Percentiles rank a stretch among this genome's conserved stretches.
Conservation (phyloP, 2,888 invertebrate genomes). For the Scrobipalpa costella region DNA sequence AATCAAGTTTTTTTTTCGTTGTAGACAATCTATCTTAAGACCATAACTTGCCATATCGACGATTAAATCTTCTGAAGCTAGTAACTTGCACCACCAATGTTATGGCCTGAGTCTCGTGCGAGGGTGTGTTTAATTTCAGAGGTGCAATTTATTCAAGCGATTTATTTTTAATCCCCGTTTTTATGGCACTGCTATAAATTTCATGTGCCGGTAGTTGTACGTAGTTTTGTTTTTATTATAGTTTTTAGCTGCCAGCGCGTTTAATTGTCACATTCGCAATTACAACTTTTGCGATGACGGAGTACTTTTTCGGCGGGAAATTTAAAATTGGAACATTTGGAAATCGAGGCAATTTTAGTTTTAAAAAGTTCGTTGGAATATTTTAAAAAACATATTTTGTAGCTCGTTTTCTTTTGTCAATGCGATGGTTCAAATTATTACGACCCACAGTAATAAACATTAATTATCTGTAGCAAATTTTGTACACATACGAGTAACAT, state of each 20-base stretch:
- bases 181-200: slow-evolving; percentile 79
- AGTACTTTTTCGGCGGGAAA: not conserved
- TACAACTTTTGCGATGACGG: slow-evolving; percentile 27
- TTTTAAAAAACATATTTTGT: not conserved
- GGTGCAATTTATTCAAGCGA: slow-evolving; percentile 81
- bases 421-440: too few relatives aligned
- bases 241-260: slow-evolving; percentile 30
- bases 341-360: not conserved
- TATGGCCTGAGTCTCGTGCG: slow-evolving; percentile 51
- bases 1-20: too few relatives aligned
- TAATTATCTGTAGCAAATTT: too few relatives aligned
- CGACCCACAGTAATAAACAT: too few relatives aligned
- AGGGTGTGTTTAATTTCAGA: slow-evolving; percentile 80
- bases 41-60: not conserved
- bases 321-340: not conserved
- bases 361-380: not conserved
- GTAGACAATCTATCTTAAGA: too few relatives aligned
- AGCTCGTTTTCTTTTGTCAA: not conserved
- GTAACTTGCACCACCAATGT: slow-evolving; percentile 31
- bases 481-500: too few relatives aligned
- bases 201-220: slow-evolving; percentile 65
- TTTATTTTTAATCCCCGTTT: slow-evolving; percentile 81
- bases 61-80: slow-evolving; percentile 38
- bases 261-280: slow-evolving; percentile 30
- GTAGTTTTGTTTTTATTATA: slow-evolving; percentile 53